Base-by-base conservation (phyloP, 2,888 invertebrate genomes). In the Trichogramma dendrolimi region DNA sequence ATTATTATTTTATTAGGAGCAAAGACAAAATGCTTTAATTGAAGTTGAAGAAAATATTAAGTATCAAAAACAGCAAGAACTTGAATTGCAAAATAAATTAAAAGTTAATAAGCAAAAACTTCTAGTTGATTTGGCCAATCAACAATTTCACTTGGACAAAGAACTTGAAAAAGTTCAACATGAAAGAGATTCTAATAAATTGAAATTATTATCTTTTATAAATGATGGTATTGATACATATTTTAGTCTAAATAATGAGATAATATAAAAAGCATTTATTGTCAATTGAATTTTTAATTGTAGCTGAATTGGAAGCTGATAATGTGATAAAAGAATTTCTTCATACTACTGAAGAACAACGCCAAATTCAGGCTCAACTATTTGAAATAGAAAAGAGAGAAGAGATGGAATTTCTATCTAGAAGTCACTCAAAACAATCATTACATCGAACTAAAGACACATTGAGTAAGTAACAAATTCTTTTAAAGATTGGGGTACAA, bases 161-260 rank as follows among this genome's bases (percentile, higher is more conserved):
- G 85, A 89, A 78, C 83, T 91, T 67, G 83, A 83, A 63, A 87
- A 85, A 79, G 82, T 90, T 61, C 90, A 90, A 70, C 84, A 83
- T 73, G 82, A 83, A 68, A 86, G 83, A 77, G 89, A 90, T 73
- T 72, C 68, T 5, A 76, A 78, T 61, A 71, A 75, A 65, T 62
- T 70, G 38, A 70, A 73, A 61, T 67, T 79, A 51, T 71, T 78
- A 50, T 72, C 74, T 8, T 72, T 71, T 41, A 76, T 78, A 68
- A 73, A 72, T 54, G 71, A 75, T 65, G 76, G 78, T 76, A 68
- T 53, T 27, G 5, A 58, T 14, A 27, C 14, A 52, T 41, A 8
- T 47, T 11, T 43, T 58, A 27, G n/a, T 46, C 27, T 27, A 27
- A 27, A 27, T 27, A 27, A 27, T 27, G 27, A 27, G 27, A 27